Evolutionary conservation across 2,797 vertebrate species (phyloP), one percentile per base, ranked within the genome.

Genomic region (Gymnothorax reevesii): DNA sequence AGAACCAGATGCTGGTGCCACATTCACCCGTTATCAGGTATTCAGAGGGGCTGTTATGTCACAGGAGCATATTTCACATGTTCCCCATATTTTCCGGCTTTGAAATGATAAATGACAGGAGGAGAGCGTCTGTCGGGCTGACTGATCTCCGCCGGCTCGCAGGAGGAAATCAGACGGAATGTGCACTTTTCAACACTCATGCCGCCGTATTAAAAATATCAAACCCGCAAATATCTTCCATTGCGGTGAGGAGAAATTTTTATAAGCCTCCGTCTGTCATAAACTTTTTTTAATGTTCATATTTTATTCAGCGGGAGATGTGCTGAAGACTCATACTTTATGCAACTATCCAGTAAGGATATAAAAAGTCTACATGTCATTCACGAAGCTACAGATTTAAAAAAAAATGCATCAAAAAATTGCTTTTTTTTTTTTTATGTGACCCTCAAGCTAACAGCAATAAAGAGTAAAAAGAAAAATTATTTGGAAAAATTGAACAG

Each of bases 121-220:
- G 89, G 86, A 88, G 86, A 92, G 87, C 27, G 85, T 90, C 92
- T 93, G 95, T 94, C 92, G 87, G 90, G 90, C 91, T 88, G 87
- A 84, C 89, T 87, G 84, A 77, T 84, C 90, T 83, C 52, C 93
- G 88, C 87, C 89, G 88, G 90, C 84, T 88, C 89, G 87, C 89
- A 94, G 89, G 82, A 93, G 92, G 92, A 95, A 94, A 93, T 90
- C 89, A 86, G 90, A 85, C 91, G 95, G 95, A 95, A 95, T 95
- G 94, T 90, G 91, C 20, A 85, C 91, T 94, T 96, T 95, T 96
- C 94, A 95, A 92, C 94, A 91, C 94, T 93, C 89, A 82, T 89
- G 86, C 89, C 69, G 90, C 90, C 89, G 86, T 89, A 54, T n/a
- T 82, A 89, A 13, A 59, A 9, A 59, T 59, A 64, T 91, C 89